These are phyloP conservation scores for Phylloscopus trochilus DNA, from an alignment of 2,113 vertebrate species.

Conservation along the genomic window DNA sequence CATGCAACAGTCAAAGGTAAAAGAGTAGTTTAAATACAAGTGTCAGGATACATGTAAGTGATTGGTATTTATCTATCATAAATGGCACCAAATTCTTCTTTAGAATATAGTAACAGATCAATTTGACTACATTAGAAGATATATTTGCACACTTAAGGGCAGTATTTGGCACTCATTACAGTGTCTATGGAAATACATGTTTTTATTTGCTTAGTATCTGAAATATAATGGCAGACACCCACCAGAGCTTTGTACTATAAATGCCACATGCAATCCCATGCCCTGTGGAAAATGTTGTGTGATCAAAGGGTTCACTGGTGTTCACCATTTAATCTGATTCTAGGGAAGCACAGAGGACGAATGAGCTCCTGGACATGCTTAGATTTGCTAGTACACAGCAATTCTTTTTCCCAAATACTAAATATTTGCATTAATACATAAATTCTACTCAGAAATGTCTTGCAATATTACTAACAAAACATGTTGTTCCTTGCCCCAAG, in stretches of 20 bases:
- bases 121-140: background rate
- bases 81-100: background rate
- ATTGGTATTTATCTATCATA: background rate
- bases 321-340: slow-evolving; percentile 44
- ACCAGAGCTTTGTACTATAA: background rate
- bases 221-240: background rate
- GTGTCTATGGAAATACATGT: background rate
- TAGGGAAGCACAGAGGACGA: slow-evolving; percentile 16
- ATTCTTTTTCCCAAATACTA: background rate
- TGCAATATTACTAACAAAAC: background rate
- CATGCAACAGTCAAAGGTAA: background rate
- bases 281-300: background rate
- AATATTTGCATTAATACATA: background rate
- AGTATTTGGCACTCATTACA: background rate
- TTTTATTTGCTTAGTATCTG: background rate
- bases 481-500: background rate
- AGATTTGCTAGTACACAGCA: background rate
- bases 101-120: background rate
- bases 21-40: background rate
- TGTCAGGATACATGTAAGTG: background rate
- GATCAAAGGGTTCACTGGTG: background rate
- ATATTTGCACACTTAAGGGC: background rate
- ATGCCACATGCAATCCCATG: background rate
- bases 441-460: background rate
- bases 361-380: slow-evolving; percentile 22